A percentile compares a stretch with the other conserved stretches of the same genome.
These are phyloP conservation scores for Drosophila pseudotakahashii DNA, from an alignment of 2,888 invertebrate species.

Conservation along the genomic window DNA sequence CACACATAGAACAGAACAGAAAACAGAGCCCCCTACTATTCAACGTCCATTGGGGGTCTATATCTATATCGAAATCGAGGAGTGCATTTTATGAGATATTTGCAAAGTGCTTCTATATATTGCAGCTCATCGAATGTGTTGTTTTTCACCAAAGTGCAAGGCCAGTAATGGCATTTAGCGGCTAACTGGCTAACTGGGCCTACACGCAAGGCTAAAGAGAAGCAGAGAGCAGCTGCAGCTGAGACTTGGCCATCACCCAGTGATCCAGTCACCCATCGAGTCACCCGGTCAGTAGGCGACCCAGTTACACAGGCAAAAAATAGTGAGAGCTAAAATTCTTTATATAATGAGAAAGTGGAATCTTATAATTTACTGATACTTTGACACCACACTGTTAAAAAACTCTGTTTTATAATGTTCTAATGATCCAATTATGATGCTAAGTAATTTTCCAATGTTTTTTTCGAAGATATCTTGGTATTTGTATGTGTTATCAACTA, in stretches of 20 bases:
- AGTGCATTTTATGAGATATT: constrained; percentile 44
- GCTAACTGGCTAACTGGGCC: constrained; percentile 47
- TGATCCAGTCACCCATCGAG: constrained; percentile 21
- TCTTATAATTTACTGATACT: background rate
- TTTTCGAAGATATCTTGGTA: background rate
- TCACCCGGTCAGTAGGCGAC: constrained; percentile 6
- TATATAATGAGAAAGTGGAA: no score
- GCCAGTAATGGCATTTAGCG: constrained; percentile 48
- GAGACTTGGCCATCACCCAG: constrained; percentile 27
- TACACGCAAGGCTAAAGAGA: constrained; percentile 57
- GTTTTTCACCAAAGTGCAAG: constrained; percentile 56
- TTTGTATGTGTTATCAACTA: background rate
- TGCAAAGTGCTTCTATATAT: constrained; percentile 27
- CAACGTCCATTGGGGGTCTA: constrained; percentile 30
- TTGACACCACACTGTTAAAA: background rate
- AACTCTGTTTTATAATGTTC: background rate
- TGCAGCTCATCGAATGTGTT: constrained; percentile 24
- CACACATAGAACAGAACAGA: constrained; percentile 7
- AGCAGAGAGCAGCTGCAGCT: constrained; percentile 22
- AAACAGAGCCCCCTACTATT: constrained; percentile 1
- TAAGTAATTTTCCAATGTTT: background rate
- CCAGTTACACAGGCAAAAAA: constrained; percentile 1
- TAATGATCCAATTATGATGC: background rate
- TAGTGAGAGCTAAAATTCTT: background rate
- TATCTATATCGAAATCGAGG: constrained; percentile 38